Evolutionary conservation across 1,140 invertebrate species (phyloP).

Genomic region (Palaemon carinicauda): DNA sequence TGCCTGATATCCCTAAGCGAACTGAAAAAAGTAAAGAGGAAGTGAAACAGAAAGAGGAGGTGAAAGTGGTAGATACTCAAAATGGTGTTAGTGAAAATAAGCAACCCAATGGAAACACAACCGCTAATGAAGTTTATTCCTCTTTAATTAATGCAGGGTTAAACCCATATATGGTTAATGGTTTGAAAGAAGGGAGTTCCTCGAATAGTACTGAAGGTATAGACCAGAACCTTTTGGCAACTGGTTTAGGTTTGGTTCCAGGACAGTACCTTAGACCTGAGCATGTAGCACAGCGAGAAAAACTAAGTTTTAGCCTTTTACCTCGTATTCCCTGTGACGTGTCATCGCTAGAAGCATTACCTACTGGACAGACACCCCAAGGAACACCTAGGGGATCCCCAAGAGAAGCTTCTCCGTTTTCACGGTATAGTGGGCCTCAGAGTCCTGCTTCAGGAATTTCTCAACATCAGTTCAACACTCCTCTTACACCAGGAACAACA

Average conservation of each 20-base stretch:
- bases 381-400: conserved; percentile 45
- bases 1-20: conserved; percentile 42
- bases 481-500: not conserved
- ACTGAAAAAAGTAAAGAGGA: conserved; percentile 32
- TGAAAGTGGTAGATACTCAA: conserved; percentile 23
- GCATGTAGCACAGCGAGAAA: conserved; percentile 59
- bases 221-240: conserved; percentile 51
- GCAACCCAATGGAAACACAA: conserved; percentile 9
- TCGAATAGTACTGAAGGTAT: conserved; percentile 35
- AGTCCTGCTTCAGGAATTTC: conserved; percentile 17
- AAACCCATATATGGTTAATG: conserved; percentile 42
- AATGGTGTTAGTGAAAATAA: conserved; percentile 11
- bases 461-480: not conserved
- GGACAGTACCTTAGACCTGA: conserved; percentile 59
- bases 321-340: conserved; percentile 73
- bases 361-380: conserved; percentile 34
- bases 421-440: conserved; percentile 49
- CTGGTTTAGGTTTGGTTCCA: conserved; percentile 58
- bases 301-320: conserved; percentile 74
- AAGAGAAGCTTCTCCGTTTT: conserved; percentile 57
- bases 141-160: conserved; percentile 11
- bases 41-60: conserved; percentile 15
- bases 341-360: conserved; percentile 62
- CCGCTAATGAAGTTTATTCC: conserved; percentile 24
- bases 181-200: conserved; percentile 16